Percentiles rank a stretch among this genome's conserved stretches.
phyloP scores from a whole-genome alignment of 2,113 vertebrate species.

The Jaculus jaculus region DNA sequence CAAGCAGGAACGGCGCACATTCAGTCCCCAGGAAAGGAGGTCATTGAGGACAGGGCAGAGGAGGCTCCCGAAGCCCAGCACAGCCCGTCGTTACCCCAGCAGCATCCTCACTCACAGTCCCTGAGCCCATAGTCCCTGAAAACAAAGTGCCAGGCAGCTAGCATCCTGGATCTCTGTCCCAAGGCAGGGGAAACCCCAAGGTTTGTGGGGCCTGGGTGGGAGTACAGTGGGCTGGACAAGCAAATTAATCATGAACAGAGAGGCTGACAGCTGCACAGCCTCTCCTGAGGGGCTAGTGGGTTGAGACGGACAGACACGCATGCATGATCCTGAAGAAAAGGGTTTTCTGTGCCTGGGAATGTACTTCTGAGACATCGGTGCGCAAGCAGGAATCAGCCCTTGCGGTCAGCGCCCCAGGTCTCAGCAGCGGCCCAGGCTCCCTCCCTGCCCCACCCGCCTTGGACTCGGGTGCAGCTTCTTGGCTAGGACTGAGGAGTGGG shows the following conservation, averaged over 20 bases:
- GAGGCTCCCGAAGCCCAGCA: not conserved
- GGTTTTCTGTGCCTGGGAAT: conserved; percentile 60
- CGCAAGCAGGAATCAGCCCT: not conserved
- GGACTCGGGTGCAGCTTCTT: not conserved
- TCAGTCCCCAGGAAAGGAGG: not conserved
- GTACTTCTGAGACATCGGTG: conserved; percentile 2
- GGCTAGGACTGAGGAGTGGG: not conserved
- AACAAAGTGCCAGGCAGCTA: conserved; percentile 63
- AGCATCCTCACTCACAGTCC: not conserved
- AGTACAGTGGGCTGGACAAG: not conserved
- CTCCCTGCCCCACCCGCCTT: not conserved
- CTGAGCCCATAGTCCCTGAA: not conserved
- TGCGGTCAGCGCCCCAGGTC: not conserved
- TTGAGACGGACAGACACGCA: conserved; percentile 69
- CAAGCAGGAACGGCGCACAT: not conserved
- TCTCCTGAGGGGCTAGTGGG: conserved; percentile 38
- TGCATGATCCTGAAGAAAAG: conserved; percentile 75
- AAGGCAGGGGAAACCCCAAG: not conserved
- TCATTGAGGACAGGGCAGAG: not conserved
- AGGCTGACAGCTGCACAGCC: conserved; percentile 39
- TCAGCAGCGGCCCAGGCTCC: not conserved
- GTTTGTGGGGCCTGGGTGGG: not conserved
- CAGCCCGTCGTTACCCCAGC: not conserved
- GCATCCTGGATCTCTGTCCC: conserved; percentile 37
- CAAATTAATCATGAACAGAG: conserved; percentile 70